These are phyloP conservation scores for Cyprinodon brontotheroides DNA, from an alignment of 2,113 vertebrate species.

Conservation along the genomic window DNA sequence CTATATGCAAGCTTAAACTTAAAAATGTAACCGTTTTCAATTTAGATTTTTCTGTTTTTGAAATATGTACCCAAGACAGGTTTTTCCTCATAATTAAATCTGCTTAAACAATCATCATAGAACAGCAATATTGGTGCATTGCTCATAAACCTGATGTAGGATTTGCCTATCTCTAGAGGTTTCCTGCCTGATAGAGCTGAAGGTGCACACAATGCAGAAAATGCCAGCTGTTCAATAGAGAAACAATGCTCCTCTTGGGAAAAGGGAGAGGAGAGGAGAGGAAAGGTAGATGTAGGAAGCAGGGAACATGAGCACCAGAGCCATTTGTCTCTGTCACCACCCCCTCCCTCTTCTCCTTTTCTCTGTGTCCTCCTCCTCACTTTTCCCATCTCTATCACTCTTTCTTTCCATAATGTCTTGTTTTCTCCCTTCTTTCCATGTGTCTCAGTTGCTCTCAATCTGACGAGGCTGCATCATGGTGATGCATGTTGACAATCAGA, in stretches of 20 bases:
- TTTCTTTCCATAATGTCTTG: conserved; percentile 20
- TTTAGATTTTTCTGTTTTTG: neutral
- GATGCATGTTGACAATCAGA: conserved; percentile 40
- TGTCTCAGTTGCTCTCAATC: conserved; percentile 22
- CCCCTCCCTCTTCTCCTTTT: conserved; percentile 39
- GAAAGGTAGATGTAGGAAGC: conserved; percentile 34
- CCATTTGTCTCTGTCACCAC: conserved; percentile 70
- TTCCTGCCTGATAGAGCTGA: conserved; percentile 24
- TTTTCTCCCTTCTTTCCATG: neutral
- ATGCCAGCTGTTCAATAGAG: conserved; percentile 48
- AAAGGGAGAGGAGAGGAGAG: conserved; percentile 19
- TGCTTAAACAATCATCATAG: conserved; percentile 1
- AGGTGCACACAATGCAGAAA: conserved; percentile 53
- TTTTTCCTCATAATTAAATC: neutral
- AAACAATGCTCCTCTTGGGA: conserved; percentile 59
- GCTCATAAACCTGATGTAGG: conserved; percentile 29
- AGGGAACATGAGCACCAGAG: conserved; percentile 46
- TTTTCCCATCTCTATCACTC: conserved; percentile 12
- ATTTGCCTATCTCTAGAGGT: conserved; percentile 34
- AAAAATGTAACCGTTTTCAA: neutral
- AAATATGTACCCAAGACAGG: neutral
- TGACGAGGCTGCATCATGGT: conserved; percentile 22
- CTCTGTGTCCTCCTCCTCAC: conserved; percentile 19
- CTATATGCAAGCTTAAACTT: neutral
- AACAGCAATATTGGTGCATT: conserved; percentile 44